Conservation (phyloP, 2,797 vertebrate species). For the Sebastes umbrosus region DNA sequence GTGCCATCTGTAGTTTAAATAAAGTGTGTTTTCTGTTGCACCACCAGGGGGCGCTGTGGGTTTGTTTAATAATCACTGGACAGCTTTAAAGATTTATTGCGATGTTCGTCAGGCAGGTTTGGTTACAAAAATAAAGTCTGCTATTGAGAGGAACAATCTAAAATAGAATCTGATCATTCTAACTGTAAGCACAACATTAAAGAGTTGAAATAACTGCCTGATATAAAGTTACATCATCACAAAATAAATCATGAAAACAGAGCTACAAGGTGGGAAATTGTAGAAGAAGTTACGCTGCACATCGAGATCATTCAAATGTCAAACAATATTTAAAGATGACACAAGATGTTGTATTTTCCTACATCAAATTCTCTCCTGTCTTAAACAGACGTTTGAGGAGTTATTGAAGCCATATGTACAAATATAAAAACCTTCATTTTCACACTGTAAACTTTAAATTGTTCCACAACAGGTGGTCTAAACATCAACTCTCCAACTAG, state of each 20-base stretch:
- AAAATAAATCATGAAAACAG: not conserved
- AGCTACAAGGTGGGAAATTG: not conserved
- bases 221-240: not conserved
- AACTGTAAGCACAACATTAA: not conserved
- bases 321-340: not conserved
- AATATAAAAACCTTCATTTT: no score
- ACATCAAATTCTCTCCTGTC: no score
- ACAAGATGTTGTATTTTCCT: not conserved
- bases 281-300: not conserved
- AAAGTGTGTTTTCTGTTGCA: not conserved
- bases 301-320: not conserved
- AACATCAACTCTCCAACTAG: no score
- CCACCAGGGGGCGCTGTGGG: slow-evolving; percentile 58
- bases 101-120: not conserved
- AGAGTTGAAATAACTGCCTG: not conserved
- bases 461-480: no score
- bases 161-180: not conserved
- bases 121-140: not conserved
- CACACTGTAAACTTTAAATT: no score
- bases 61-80: not conserved
- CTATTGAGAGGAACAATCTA: not conserved
- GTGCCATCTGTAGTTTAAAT: slow-evolving; percentile 66
- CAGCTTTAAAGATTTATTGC: not conserved
- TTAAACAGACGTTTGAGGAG: no score
- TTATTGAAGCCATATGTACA: no score